Evolutionary conservation across 2,888 invertebrate genomes (phyloP).

Genomic region (Mongoloraphidia duomilia): DNA sequence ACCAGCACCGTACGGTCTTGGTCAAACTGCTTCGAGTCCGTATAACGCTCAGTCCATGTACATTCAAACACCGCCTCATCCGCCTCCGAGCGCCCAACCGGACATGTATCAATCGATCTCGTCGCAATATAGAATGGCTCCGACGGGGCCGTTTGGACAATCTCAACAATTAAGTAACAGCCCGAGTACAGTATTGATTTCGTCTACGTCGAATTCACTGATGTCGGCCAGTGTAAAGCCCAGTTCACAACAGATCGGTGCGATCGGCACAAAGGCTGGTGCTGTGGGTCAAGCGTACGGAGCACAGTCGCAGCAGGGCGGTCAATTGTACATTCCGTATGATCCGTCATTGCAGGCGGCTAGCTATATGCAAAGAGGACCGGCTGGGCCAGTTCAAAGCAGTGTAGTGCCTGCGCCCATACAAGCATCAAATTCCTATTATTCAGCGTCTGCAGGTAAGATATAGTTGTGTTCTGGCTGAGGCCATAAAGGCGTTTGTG

Average conservation of each 20-base stretch:
- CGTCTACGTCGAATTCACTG: constrained; percentile 72
- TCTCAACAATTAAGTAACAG: constrained; percentile 67
- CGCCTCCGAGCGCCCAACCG: constrained; percentile 45
- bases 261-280: constrained; percentile 47
- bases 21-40: constrained; percentile 37
- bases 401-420: constrained; percentile 31
- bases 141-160: constrained; percentile 57
- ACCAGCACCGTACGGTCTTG: constrained; percentile 50
- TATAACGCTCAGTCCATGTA: constrained; percentile 52
- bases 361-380: constrained; percentile 46
- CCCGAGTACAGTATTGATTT: constrained; percentile 77
- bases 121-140: constrained; percentile 44
- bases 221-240: constrained; percentile 83
- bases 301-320: constrained; percentile 35
- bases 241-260: constrained; percentile 66
- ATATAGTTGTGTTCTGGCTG: not conserved
- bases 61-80: constrained; percentile 42
- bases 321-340: constrained; percentile 44
- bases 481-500: too few relatives aligned
- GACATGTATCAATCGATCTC: constrained; percentile 53
- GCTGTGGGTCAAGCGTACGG: constrained; percentile 41
- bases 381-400: constrained; percentile 31
- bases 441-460: constrained; percentile 35
- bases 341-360: constrained; percentile 38
- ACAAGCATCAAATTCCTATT: constrained; percentile 36